Base-by-base conservation (phyloP, 1,140 invertebrate species). In the Zaprionus tsacasi region DNA sequence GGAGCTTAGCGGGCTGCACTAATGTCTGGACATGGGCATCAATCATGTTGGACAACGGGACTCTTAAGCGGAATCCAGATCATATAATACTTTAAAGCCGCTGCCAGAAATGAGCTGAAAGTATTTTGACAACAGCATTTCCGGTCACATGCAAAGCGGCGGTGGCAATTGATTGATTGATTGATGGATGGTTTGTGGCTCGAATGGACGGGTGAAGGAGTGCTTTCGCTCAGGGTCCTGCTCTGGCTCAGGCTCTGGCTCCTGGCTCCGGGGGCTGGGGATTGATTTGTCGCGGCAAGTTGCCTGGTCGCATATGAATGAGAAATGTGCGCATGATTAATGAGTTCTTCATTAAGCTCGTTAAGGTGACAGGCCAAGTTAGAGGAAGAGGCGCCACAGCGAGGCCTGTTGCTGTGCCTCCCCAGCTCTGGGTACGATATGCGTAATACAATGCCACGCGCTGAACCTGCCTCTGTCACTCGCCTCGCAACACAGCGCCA, bases 341-440 rank as follows among this genome's bases (percentile, higher is more conserved):
- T 88, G 85, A 88, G 86, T 89, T 85, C 68, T 88, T 88, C 85
- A 88, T 88, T 88, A 88, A 88, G 85, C 85, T 85, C 70, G 85
- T 88, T 88, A 88, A 85, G 85, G 85, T 89, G 85, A 88, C 85
- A 89, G 85, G 63, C 45, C 25, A 30, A 61, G 70, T 59, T 59
- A 35, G 59, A 75, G 70, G 33, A 61, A 63, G 50, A 52, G 61
- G 63, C 55, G 33, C 57, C 45, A 48, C 54, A 17, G 25, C 33
- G 36, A 76, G 76, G 70, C 81, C 83, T 87, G 85, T 86, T 86
- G 57, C 59, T n/a, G 8, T 15, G 58, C 12, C 8, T 54, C 15
- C 15, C 25, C 12, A 17, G 15, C n/a, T 61, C 3, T 25, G 36
- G 52, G 65, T 59, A 21, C 21, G 21, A 21, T 21, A 68, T 64